Evolutionary conservation across 2,113 vertebrate genomes (phyloP), one percentile per base, ranked within the genome.

Genomic region (Toxotes chatareus): DNA sequence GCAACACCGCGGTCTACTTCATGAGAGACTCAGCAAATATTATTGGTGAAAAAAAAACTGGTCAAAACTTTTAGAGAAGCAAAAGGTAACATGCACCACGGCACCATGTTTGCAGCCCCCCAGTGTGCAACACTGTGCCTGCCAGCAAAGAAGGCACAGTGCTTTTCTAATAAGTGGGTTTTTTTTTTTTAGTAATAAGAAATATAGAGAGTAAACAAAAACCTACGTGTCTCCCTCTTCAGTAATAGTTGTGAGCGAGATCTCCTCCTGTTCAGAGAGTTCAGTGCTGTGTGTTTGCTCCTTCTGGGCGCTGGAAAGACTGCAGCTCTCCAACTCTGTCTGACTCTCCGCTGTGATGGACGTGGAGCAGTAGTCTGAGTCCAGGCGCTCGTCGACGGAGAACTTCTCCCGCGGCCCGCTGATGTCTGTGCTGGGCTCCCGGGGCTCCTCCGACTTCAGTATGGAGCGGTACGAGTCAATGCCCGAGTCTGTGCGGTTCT

Each of bases 141-240:
- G 3, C 5, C 16, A 27, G 46, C 46, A 49, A 49, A 40, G 38
- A 40, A 27, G 27, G 27, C 27, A 27, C 27, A 27, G 27, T 27
- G n/a, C n/a, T n/a, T n/a, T n/a, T n/a, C n/a, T n/a, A n/a, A n/a
- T n/a, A n/a, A n/a, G n/a, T n/a, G n/a, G 19, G 19, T 38, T n/a
- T 42, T 40, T 27, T 27, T 42, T 31, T 21, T 57, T 14, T 46
- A 16, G 9, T 44, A 19, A 40, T n/a, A 2, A 63, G 0, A n/a
- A 61, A 19, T 4, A 2, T 0, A 51, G 1, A 84, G 19, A 71
- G 61, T 11, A 36, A 42, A 71, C 1, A 6, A 40, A 57, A 78
- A 94, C 95, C 32, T 95, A 96, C 95, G 95, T 96, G 93, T 96
- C 95, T 91, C 95, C 95, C 72, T 96, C 95, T 42, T 95, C 94